Evolutionary conservation across 2,797 vertebrate species (phyloP), one percentile per base, ranked within the genome.

Genomic region (Lindbergichthys nudifrons): DNA sequence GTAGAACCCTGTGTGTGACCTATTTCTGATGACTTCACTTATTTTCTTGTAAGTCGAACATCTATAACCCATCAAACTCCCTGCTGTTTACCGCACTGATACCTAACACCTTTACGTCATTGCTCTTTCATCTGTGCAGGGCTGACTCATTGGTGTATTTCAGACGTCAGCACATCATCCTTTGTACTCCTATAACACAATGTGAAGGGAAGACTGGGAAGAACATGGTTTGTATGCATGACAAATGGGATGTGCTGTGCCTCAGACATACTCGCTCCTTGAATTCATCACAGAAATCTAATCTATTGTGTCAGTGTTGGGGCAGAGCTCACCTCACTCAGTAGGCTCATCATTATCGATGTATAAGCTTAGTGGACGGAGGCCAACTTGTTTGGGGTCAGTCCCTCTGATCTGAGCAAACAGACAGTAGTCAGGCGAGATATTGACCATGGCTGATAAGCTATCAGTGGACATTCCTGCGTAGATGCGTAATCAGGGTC

Each of bases 381-480:
- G 14, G 36, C 43, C 45, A 59, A 47, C 13, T 11, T 41, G 43
- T 61, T 65, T 70, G 26, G 3, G 60, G 45, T 70, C 76, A 62
- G 56, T 60, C 26, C 58, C 52, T 73, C 48, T 72, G 76, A 71
- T 80, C 63, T 70, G 65, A 79, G 53, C 78, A 87, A 87, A 88
- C 84, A 88, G 73, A 85, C 75, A 74, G 64, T 48, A 58, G 69
- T 80, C 62, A 62, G 75, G 71, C 78, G 54, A 76, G 77, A 50
- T 82, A 81, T 89, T 87, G 84, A 87, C 76, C 64, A 50, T 45
- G 54, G 56, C 72, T 81, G 89, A 92, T 92, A 92, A 65, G 70
- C 59, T 85, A 90, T 87, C 91, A 79, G 81, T 5, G 11, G 52
- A 69, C 91, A 90, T 91, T 90, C 86, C 86, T 73, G 73, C 65